Evolutionary conservation across 92 coral and sea anemone genomes (phyloP).

Genomic region (Isaurus tuberculatus): DNA sequence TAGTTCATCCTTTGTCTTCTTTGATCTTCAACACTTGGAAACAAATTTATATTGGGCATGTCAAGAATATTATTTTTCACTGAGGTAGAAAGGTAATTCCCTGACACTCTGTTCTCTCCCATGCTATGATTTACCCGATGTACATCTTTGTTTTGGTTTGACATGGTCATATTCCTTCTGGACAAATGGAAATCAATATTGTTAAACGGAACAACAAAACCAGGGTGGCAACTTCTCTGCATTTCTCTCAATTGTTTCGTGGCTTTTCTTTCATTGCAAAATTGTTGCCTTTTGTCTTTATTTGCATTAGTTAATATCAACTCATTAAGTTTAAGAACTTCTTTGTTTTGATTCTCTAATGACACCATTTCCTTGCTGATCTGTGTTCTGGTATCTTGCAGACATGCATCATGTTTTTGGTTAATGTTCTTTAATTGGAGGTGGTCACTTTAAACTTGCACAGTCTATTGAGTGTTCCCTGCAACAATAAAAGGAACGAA

Average conservation of each 20-base stretch:
- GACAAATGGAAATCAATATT: constrained; percentile 59
- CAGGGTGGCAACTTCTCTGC: constrained; percentile 66
- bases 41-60: constrained; percentile 51
- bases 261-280: constrained; percentile 37
- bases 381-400: constrained; percentile 42
- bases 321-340: too few relatives aligned
- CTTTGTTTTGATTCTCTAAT: constrained; percentile 27
- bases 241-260: constrained; percentile 19
- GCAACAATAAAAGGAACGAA: background rate
- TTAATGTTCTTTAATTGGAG: constrained; percentile 42
- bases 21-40: constrained; percentile 62
- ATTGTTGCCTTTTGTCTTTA: background rate
- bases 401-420: constrained; percentile 47
- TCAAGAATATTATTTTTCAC: constrained; percentile 44
- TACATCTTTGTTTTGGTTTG: constrained; percentile 57
- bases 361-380: constrained; percentile 16
- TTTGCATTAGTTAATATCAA: too few relatives aligned
- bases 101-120: constrained; percentile 73
- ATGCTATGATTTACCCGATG: constrained; percentile 76
- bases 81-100: constrained; percentile 48
- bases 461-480: constrained; percentile 37
- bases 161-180: constrained; percentile 72
- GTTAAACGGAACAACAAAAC: constrained; percentile 68
- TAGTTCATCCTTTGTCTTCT: constrained; percentile 58
- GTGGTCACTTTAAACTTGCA: constrained; percentile 47